These are phyloP conservation scores for Arenaria interpres DNA, from an alignment of 2,113 vertebrate species.

Conservation along the genomic window DNA sequence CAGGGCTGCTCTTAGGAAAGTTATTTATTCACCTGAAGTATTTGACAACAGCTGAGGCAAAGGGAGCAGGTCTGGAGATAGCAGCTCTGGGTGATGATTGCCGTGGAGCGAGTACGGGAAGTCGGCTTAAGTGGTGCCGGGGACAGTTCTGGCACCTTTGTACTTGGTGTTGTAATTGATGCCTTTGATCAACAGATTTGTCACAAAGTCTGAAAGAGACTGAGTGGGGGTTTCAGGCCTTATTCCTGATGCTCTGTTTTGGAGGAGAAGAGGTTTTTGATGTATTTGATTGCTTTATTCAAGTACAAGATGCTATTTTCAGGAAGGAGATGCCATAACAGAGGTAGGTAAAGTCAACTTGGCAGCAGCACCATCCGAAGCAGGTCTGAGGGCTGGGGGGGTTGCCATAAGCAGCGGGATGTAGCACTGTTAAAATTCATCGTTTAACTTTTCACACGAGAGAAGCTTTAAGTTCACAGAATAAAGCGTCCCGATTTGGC, in stretches of 20 bases:
- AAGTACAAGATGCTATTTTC: not conserved
- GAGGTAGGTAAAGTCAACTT: not conserved
- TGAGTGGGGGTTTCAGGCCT: not conserved
- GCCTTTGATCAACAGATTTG: not conserved
- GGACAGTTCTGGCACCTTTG: not conserved
- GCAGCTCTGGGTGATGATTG: not conserved
- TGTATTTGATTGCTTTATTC: not conserved
- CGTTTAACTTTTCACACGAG: fast-evolving
- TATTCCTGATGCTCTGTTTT: not conserved
- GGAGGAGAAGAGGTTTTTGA: not conserved
- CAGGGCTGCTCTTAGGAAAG: not conserved
- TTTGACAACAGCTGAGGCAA: not conserved
- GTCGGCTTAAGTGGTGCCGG: not conserved
- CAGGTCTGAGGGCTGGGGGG: not conserved
- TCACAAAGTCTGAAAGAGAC: not conserved
- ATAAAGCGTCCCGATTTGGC: not conserved
- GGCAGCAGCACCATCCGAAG: fast-evolving
- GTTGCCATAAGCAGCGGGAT: not conserved
- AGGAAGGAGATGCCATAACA: not conserved
- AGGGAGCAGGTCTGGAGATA: not conserved
- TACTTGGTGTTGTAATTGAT: not conserved
- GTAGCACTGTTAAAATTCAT: not conserved
- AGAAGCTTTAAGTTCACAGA: not conserved
- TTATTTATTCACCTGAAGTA: not conserved
- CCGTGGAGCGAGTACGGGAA: not conserved